These are phyloP conservation scores for Lagria hirta DNA, from an alignment of 2,888 invertebrate genomes.

Conservation along the genomic window DNA sequence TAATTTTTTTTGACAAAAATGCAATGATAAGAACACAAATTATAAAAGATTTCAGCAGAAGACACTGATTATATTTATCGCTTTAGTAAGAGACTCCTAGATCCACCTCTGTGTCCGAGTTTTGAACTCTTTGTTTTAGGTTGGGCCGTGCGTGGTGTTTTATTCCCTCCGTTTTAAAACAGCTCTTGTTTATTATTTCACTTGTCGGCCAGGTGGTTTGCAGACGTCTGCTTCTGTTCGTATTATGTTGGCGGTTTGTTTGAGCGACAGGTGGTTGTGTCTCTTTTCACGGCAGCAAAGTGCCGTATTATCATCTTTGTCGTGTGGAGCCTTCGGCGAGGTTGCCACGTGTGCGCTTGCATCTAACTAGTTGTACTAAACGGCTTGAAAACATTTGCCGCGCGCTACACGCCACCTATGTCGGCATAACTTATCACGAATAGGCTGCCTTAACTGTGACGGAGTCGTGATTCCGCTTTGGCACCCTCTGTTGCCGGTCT, in stretches of 20 bases:
- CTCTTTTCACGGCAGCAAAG: constrained; percentile 32
- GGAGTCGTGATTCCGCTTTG: constrained; percentile 20
- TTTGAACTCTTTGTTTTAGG: constrained; percentile 49
- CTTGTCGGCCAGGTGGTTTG: constrained; percentile 38
- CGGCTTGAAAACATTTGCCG: constrained; percentile 48
- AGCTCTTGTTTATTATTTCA: constrained; percentile 53
- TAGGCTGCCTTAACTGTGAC: constrained; percentile 30
- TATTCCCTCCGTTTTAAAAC: constrained; percentile 52
- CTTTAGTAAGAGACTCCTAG: too few relatives aligned
- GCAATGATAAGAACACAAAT: too few relatives aligned
- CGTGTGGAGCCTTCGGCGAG: constrained; percentile 42
- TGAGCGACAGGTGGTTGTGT: constrained; percentile 34
- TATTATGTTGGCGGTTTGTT: constrained; percentile 28
- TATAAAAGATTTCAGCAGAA: too few relatives aligned
- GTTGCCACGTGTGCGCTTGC: constrained; percentile 40
- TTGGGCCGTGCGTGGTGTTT: constrained; percentile 51
- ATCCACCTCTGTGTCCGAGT: too few relatives aligned
- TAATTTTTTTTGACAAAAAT: too few relatives aligned
- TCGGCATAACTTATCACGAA: constrained; percentile 41
- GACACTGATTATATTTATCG: too few relatives aligned
- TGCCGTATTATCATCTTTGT: constrained; percentile 30
- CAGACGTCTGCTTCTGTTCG: constrained; percentile 30
- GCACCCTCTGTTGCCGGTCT: constrained; percentile 17
- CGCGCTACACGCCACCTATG: constrained; percentile 27
- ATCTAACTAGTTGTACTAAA: constrained; percentile 37